Conservation (phyloP, 2,797 vertebrate species). For the Valencia hispanica region DNA sequence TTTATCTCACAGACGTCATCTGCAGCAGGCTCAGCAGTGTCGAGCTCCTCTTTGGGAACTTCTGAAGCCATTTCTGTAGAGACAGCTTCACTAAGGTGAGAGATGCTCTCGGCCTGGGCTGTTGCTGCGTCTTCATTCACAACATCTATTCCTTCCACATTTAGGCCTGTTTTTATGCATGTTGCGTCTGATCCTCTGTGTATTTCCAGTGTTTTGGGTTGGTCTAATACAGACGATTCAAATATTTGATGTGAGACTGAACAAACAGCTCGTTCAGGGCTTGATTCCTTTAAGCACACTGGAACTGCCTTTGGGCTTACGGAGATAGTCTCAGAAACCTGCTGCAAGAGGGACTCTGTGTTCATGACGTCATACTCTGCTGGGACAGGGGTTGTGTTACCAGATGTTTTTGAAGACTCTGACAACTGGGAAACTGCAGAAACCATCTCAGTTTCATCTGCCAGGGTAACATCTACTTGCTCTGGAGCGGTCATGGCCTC, state of each 20-base stretch:
- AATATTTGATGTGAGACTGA: slow-evolving; percentile 45
- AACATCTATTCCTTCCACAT: slow-evolving; percentile 52
- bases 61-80: slow-evolving; percentile 62
- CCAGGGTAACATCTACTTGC: slow-evolving; percentile 75
- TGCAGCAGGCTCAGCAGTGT: slow-evolving; percentile 42
- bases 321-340: slow-evolving; percentile 83
- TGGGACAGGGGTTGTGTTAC: slow-evolving; percentile 87
- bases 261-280: slow-evolving; percentile 41
- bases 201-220: slow-evolving; percentile 51
- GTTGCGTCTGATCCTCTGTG: slow-evolving; percentile 60
- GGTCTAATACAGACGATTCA: slow-evolving; percentile 45
- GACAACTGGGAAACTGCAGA: slow-evolving; percentile 91
- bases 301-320: slow-evolving; percentile 45
- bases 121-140: slow-evolving; percentile 46
- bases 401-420: slow-evolving; percentile 88
- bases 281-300: slow-evolving; percentile 44
- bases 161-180: slow-evolving; percentile 37
- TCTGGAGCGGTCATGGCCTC: slow-evolving; percentile 87
- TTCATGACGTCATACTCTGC: slow-evolving; percentile 72
- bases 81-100: slow-evolving; percentile 59
- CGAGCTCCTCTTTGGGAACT: slow-evolving; percentile 45
- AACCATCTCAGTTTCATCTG: slow-evolving; percentile 93
- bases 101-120: slow-evolving; percentile 51
- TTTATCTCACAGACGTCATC: slow-evolving; percentile 53
- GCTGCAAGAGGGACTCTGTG: slow-evolving; percentile 81